These are phyloP conservation scores for Pangasius macronema DNA, from an alignment of 2,797 vertebrate species.

Conservation along the genomic window DNA sequence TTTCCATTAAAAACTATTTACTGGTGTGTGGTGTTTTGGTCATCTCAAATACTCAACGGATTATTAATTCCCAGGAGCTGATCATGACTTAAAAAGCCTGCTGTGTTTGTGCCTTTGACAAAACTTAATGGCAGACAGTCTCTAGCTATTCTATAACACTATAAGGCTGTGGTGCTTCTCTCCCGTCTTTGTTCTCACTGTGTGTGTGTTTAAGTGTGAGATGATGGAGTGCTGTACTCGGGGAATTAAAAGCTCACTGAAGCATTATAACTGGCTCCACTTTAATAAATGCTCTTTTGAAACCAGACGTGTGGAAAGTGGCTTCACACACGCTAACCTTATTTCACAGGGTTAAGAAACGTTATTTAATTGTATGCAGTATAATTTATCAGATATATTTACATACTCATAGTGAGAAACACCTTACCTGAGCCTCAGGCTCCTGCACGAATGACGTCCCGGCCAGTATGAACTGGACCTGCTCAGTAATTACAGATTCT, in stretches of 20 bases:
- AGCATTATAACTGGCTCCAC: background rate
- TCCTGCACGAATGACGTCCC: background rate
- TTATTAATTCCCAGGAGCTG: background rate
- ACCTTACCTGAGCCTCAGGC: no score
- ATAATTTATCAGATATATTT: background rate
- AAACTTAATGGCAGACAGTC: background rate
- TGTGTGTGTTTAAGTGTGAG: background rate
- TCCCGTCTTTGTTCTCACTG: background rate
- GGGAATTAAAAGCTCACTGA: background rate
- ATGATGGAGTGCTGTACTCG: background rate
- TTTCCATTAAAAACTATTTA: background rate
- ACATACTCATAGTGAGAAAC: background rate
- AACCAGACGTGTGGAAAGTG: background rate
- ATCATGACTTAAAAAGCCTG: background rate
- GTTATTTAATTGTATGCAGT: slow-evolving; percentile 7
- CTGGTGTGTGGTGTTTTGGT: background rate
- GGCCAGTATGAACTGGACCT: background rate
- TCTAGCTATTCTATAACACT: background rate
- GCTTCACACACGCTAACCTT: background rate
- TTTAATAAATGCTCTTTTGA: slow-evolving; percentile 3
- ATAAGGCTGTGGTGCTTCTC: background rate
- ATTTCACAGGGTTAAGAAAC: slow-evolving; percentile 7
- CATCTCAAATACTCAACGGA: background rate
- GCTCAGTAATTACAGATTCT: background rate
- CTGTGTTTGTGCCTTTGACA: background rate